Base-by-base conservation (phyloP, 2,888 invertebrate genomes). In the Protophormia terraenovae region DNA sequence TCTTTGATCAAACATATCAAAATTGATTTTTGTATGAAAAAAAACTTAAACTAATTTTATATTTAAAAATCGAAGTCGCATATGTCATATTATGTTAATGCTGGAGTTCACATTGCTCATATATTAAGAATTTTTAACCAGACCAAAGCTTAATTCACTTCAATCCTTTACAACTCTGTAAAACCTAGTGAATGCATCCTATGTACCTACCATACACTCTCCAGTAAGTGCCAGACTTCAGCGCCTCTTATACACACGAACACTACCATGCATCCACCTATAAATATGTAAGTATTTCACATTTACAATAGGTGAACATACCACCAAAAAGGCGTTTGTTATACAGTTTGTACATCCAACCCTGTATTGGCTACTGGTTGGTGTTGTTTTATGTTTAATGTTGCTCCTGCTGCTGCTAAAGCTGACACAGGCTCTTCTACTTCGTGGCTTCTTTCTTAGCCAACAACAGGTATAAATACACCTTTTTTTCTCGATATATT, bases 311-410 rank as follows among this genome's bases (percentile, higher is more conserved):
- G n/a, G 19, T n/a, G 14, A 41, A 53, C 14, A 24, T 32, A 58
- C 83, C 75, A 79, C 24, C 75, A 62, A 67, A 72, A 75, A 79
- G 79, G 79, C 84, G 84, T 84, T 79, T 84, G 81, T 81, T 77
- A 77, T 84, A 84, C 76, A 72, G 71, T 84, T 76, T 84, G 76
- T 84, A 72, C 71, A 84, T 73, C 81, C 84, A 81, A 81, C 84
- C 84, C 84, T 81, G 84, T 55, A 81, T 60, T 84, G 81, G 84
- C 84, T 84, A 84, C 84, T 81, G 84, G 84, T 84, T 84, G 84
- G 35, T 80, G 80, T 79, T 77, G 72, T 81, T 81, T 77, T 60
- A 73, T 81, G 75, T 75, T 62, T 22, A 41, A 75, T 55, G 24
- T 24, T 78, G 69, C 73, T 78, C 81, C 80, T 81, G 58, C 86